Percentiles rank a stretch among this genome's conserved stretches.
Conservation (phyloP, 2,888 invertebrate species). For the Congeria kusceri region DNA sequence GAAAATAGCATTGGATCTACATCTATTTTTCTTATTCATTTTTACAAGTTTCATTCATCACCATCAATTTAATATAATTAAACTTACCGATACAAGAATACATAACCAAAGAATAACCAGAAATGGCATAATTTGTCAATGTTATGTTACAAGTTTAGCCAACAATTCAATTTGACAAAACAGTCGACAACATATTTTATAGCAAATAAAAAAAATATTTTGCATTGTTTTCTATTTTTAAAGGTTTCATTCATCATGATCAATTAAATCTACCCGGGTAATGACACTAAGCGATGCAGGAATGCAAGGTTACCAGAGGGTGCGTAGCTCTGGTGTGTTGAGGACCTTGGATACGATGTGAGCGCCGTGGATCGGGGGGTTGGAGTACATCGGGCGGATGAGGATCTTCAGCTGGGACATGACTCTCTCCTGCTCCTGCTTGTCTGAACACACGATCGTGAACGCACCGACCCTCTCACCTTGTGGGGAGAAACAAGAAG, state of each 20-base stretch:
- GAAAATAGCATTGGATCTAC: too few species aligned
- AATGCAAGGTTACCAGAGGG: conserved; percentile 88
- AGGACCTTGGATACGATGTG: conserved; percentile 95
- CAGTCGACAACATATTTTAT: too few species aligned
- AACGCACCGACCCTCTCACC: conserved; percentile 98
- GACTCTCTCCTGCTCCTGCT: conserved; percentile 91
- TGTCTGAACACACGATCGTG: conserved; percentile 90
- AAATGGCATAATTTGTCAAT: too few species aligned
- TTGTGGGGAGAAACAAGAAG: conserved; percentile 68
- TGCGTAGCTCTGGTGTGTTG: conserved; percentile 88
- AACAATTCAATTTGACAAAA: too few species aligned
- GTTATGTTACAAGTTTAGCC: too few species aligned
- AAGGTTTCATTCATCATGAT: neutral
- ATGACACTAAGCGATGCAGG: neutral
- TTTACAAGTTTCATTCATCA: too few species aligned
- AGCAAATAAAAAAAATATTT: too few species aligned
- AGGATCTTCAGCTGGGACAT: conserved; percentile 98
- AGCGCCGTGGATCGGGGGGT: conserved; percentile 97
- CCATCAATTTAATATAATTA: too few species aligned
- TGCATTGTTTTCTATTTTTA: too few species aligned
- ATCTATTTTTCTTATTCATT: too few species aligned
- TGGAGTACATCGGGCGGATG: conserved; percentile 98
- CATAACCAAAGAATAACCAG: too few species aligned
- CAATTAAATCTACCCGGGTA: neutral
- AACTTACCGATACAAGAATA: too few species aligned